These are phyloP conservation scores for Heterodera schachtii DNA, from an alignment of 1,140 invertebrate species.

Conservation along the genomic window DNA sequence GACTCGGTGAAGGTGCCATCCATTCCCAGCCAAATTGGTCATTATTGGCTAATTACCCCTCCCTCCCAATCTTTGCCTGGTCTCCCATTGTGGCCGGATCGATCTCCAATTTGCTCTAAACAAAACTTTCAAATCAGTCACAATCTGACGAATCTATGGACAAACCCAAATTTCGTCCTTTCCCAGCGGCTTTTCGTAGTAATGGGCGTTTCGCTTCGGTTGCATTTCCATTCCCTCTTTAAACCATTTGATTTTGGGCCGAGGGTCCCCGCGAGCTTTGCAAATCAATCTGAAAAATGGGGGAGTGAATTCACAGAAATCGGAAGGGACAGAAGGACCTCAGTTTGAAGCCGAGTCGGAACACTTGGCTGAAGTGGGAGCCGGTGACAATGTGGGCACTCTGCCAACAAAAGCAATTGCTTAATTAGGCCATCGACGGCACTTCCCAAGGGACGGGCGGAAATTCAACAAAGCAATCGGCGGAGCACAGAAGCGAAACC, in stretches of 20 bases:
- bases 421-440: too few relatives aligned
- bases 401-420: conserved; percentile 37
- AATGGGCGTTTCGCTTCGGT: conserved; percentile 62
- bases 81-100: conserved; percentile 65
- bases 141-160: background rate
- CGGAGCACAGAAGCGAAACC: too few relatives aligned
- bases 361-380: conserved; percentile 61
- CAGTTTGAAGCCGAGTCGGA: conserved; percentile 63
- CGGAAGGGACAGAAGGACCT: background rate
- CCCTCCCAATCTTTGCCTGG: conserved; percentile 54
- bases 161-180: conserved; percentile 54
- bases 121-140: background rate
- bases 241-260: conserved; percentile 60
- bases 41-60: conserved; percentile 5
- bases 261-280: conserved; percentile 49
- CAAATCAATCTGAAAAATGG: conserved; percentile 51
- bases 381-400: conserved; percentile 64
- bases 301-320: too few relatives aligned
- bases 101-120: conserved; percentile 60
- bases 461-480: too few relatives aligned
- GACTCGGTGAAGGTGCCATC: background rate
- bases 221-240: conserved; percentile 64
- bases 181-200: conserved; percentile 62
- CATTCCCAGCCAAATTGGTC: too few relatives aligned
- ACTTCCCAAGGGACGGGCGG: too few relatives aligned